A percentile compares a stretch with the other conserved stretches of the same genome.
Conservation (phyloP, 1,140 invertebrate genomes). For the Conus betulinus region DNA sequence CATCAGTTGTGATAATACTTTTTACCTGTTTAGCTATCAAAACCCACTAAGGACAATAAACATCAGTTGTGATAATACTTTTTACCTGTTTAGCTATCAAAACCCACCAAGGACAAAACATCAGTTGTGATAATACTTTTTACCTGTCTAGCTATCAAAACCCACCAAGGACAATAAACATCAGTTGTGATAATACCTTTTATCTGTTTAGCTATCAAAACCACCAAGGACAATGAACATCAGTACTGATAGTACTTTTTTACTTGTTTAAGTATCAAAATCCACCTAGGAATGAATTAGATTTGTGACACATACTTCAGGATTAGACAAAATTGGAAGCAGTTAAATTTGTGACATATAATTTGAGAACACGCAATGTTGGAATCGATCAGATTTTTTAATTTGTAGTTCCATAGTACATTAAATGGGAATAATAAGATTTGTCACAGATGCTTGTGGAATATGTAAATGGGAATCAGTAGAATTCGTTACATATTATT, state of each 20-base stretch:
- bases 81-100: not conserved
- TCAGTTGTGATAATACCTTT: not conserved
- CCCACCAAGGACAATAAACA: constrained; percentile 78
- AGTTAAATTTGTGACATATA: no score
- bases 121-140: not conserved
- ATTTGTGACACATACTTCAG: no score
- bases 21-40: constrained; percentile 79
- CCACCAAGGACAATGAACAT: not conserved
- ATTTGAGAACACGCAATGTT: no score
- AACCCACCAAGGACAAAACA: not conserved
- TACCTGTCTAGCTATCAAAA: constrained; percentile 80
- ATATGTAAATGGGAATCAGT: no score
- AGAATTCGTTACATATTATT: no score
- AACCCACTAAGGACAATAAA: constrained; percentile 79
- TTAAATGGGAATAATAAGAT: no score
- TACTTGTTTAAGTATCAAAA: not conserved
- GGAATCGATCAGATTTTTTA: no score
- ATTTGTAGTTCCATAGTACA: no score
- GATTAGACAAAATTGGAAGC: no score
- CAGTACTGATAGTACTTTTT: not conserved
- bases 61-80: not conserved
- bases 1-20: no score
- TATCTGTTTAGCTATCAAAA: not conserved
- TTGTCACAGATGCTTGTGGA: no score
- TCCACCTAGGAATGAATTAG: no score